Evolutionary conservation across 2,888 invertebrate genomes (phyloP).

Genomic region (Caenorhabditis virilis): DNA sequence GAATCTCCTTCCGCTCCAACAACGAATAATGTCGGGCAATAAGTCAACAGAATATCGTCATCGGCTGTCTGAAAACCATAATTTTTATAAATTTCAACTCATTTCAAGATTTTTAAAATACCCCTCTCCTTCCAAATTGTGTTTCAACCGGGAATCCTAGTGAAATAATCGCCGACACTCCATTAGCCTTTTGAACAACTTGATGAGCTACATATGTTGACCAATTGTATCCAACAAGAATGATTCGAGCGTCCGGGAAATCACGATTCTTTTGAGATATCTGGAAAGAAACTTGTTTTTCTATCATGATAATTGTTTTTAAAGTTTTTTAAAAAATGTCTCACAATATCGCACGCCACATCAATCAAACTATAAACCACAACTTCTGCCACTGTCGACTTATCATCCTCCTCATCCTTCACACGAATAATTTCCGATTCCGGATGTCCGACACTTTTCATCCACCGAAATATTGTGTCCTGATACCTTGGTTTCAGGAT

Average conservation of each 20-base stretch:
- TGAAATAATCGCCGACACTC: slow-evolving; percentile 57
- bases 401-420: slow-evolving; percentile 1
- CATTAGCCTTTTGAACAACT: slow-evolving; percentile 44
- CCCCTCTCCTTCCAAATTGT: slow-evolving; percentile 52
- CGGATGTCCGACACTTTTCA: slow-evolving; percentile 37
- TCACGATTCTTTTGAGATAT: slow-evolving; percentile 14
- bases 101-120: slow-evolving; percentile 37
- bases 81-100: background rate
- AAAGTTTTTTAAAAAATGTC: slow-evolving; percentile 3
- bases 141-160: slow-evolving; percentile 57
- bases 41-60: slow-evolving; percentile 61
- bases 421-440: slow-evolving; percentile 30
- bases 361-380: slow-evolving; percentile 5
- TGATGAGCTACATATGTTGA: slow-evolving; percentile 51
- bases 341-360: slow-evolving; percentile 4
- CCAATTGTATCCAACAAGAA: slow-evolving; percentile 59
- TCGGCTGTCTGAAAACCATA: slow-evolving; percentile 46
- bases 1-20: slow-evolving; percentile 50
- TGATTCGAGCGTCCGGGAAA: slow-evolving; percentile 40
- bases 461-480: slow-evolving; percentile 31
- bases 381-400: slow-evolving; percentile 2
- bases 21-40: slow-evolving; percentile 61
- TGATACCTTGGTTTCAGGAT: background rate
- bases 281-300: no score
- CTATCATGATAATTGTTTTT: slow-evolving; percentile 1